Evolutionary conservation across 2,888 invertebrate genomes (phyloP).

Genomic region (Chrysolina haemoptera): DNA sequence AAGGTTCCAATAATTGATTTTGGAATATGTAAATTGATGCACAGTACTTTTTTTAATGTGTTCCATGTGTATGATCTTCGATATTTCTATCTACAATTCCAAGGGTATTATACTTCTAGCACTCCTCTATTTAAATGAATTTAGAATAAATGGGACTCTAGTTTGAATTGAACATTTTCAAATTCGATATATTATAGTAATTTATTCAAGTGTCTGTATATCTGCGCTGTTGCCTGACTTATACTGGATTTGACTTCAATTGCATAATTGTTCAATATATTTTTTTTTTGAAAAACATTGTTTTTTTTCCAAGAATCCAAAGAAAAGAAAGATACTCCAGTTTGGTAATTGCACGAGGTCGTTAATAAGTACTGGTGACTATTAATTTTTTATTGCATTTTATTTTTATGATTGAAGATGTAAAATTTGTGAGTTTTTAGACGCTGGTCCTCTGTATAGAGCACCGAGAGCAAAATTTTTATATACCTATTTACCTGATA

Average conservation of each 20-base stretch:
- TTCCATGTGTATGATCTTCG: slow-evolving; percentile 6
- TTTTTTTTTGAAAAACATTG: background rate
- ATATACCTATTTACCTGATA: too few relatives aligned
- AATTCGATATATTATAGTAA: slow-evolving; percentile 6
- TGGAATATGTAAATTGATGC: background rate
- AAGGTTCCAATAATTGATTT: too few relatives aligned
- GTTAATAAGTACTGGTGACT: too few relatives aligned
- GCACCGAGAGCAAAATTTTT: too few relatives aligned
- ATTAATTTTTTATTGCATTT: too few relatives aligned
- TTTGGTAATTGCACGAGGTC: too few relatives aligned
- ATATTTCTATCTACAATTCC: slow-evolving; percentile 28
- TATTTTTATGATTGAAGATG: too few relatives aligned
- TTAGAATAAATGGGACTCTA: slow-evolving; percentile 29
- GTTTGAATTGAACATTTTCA: slow-evolving; percentile 24
- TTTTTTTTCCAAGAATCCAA: background rate
- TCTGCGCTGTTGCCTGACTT: background rate
- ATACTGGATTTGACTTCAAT: background rate
- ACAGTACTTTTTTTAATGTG: background rate
- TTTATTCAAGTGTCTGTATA: slow-evolving; percentile 14
- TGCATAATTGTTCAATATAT: slow-evolving; percentile 15
- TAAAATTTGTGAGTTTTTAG: too few relatives aligned
- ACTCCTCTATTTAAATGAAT: slow-evolving; percentile 29
- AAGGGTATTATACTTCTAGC: slow-evolving; percentile 30
- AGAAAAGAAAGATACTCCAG: too few relatives aligned
- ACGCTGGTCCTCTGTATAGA: too few relatives aligned